A percentile compares a stretch with the other conserved stretches of the same genome.
These are phyloP conservation scores for Euclidia mi DNA, from an alignment of 2,888 invertebrate genomes.

Conservation along the genomic window DNA sequence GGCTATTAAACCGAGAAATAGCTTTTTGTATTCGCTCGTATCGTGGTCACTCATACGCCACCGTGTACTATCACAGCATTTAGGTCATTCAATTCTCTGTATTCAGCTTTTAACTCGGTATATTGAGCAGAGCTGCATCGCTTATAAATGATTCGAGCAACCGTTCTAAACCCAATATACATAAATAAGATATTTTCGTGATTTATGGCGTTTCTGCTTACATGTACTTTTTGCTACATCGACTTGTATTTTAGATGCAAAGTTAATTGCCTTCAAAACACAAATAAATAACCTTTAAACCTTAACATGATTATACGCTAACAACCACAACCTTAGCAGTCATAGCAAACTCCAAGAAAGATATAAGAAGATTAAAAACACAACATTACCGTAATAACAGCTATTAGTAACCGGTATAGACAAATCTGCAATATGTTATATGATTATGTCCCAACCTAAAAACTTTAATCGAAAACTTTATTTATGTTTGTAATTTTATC, in stretches of 20 bases:
- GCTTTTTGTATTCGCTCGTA: constrained; percentile 42
- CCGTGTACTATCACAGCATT: constrained; percentile 51
- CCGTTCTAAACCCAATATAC: constrained; percentile 28
- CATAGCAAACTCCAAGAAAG: constrained; percentile 11
- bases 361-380: constrained; percentile 25
- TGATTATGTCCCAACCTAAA: constrained; percentile 29
- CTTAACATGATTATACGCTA: neutral
- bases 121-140: constrained; percentile 35
- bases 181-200: constrained; percentile 41
- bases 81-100: constrained; percentile 59
- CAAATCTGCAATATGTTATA: constrained; percentile 35
- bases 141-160: constrained; percentile 50
- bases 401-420: constrained; percentile 29
- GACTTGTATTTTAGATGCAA: neutral
- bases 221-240: constrained; percentile 18
- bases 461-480: constrained; percentile 39
- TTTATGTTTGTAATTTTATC: constrained; percentile 33
- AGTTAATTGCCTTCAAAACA: neutral
- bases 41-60: constrained; percentile 20
- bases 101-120: constrained; percentile 51
- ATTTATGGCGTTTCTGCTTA: constrained; percentile 35
- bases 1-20: constrained; percentile 25
- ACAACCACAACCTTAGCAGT: neutral
- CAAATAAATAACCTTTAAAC: too few species aligned
- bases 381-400: constrained; percentile 31